Evolutionary conservation across 2,888 invertebrate species (phyloP).

Genomic region (Sphinx pinastri): DNA sequence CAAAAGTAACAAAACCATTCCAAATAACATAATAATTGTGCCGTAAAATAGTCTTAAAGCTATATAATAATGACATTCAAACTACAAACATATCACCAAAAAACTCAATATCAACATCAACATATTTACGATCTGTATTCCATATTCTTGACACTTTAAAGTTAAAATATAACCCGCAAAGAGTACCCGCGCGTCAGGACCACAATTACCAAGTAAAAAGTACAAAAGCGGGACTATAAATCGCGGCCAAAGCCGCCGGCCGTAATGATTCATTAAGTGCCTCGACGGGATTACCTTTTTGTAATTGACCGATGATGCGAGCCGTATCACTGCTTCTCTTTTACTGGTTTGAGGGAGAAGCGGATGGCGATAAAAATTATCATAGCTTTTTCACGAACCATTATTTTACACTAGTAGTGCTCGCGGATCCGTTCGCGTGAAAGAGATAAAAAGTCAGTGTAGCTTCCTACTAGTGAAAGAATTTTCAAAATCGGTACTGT

Average conservation of each 20-base stretch:
- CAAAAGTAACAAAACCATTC: too few relatives aligned
- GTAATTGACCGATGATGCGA: conserved; percentile 83
- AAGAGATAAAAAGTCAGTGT: too few relatives aligned
- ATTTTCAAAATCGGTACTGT: too few relatives aligned
- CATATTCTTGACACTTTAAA: conserved; percentile 7
- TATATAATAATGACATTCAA: too few relatives aligned
- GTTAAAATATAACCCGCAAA: conserved; percentile 10
- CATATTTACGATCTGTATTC: background rate
- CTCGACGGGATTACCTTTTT: conserved; percentile 82
- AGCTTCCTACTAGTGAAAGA: too few relatives aligned
- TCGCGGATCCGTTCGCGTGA: too few relatives aligned
- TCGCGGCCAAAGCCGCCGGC: conserved; percentile 64
- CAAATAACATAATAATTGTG: too few relatives aligned
- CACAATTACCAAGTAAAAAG: conserved; percentile 42
- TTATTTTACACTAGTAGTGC: too few relatives aligned
- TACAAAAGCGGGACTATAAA: conserved; percentile 64
- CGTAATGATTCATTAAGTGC: conserved; percentile 84
- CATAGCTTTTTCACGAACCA: background rate
- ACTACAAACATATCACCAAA: background rate
- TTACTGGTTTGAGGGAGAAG: conserved; percentile 52
- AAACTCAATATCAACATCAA: background rate
- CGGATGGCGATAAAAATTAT: conserved; percentile 35
- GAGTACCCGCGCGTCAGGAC: background rate
- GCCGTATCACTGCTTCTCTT: conserved; percentile 77
- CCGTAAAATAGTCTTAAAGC: too few relatives aligned